Evolutionary conservation across 1,140 invertebrate genomes (phyloP).

Genomic region (Lasioglossum albipes): DNA sequence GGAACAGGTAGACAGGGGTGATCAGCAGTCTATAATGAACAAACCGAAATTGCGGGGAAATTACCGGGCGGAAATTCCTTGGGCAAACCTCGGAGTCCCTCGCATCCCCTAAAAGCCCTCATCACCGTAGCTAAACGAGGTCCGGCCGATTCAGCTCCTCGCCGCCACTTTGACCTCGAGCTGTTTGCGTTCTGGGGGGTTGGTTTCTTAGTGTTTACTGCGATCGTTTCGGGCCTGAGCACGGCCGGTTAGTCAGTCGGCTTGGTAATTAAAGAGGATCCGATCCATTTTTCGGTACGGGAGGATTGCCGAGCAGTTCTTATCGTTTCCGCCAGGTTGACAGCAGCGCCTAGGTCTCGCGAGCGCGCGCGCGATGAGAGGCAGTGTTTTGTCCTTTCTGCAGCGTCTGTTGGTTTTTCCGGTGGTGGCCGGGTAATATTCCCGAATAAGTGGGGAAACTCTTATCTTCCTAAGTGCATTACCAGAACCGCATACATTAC

Average conservation of each 20-base stretch:
- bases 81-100: not conserved
- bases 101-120: not conserved
- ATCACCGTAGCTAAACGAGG: not conserved
- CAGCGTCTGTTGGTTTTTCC: constrained; percentile 62
- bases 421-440: constrained; percentile 47
- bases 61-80: not conserved
- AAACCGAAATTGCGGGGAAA: not conserved
- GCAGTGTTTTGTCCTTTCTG: constrained; percentile 53
- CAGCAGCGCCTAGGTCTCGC: not conserved
- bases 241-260: not conserved
- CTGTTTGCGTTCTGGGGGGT: not conserved
- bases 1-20: no score
- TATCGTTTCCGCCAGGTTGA: constrained; percentile 31
- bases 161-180: not conserved
- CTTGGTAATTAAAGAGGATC: constrained; percentile 3
- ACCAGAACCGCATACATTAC: constrained; percentile 63
- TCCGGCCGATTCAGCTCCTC: constrained; percentile 10
- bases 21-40: no score
- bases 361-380: no score
- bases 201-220: not conserved
- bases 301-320: not conserved
- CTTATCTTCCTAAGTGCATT: constrained; percentile 67
- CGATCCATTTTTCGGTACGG: not conserved
- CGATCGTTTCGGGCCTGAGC: not conserved
- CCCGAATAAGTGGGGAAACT: constrained; percentile 61